These are phyloP conservation scores for Aethes cnicana DNA, from an alignment of 2,888 invertebrate species.

Conservation along the genomic window DNA sequence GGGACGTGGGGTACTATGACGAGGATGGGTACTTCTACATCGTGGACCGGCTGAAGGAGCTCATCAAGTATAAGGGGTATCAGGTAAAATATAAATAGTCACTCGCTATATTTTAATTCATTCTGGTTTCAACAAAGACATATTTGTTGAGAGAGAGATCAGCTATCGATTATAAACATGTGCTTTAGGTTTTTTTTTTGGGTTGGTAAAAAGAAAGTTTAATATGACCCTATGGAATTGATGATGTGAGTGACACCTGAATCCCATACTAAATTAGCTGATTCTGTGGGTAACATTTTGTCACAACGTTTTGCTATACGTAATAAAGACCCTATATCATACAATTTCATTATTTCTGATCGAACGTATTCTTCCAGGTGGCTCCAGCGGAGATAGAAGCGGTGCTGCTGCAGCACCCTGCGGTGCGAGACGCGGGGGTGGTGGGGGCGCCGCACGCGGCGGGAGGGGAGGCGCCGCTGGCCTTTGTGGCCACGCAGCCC, in stretches of 20 bases:
- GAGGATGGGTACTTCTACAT: constrained; percentile 40
- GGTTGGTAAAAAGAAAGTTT: no score
- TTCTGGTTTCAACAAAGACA: not conserved
- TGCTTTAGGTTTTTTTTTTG: no score
- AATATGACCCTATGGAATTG: no score
- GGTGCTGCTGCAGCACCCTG: constrained; percentile 86
- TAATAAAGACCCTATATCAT: no score
- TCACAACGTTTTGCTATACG: no score
- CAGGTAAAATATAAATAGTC: constrained; percentile 25
- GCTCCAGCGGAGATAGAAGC: constrained; percentile 94
- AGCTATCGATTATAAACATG: no score
- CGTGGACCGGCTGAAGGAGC: constrained; percentile 41
- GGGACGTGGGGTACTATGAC: constrained; percentile 43
- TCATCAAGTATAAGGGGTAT: constrained; percentile 41
- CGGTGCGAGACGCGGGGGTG: constrained; percentile 89
- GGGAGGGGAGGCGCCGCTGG: constrained; percentile 88
- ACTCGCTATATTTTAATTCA: not conserved
- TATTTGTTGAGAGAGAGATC: no score
- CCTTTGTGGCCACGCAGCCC: constrained; percentile 86
- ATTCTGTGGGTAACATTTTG: no score
- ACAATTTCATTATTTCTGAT: no score
- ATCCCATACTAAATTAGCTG: no score
- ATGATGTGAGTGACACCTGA: no score
- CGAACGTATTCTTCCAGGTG: constrained; percentile 64
- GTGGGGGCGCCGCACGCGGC: constrained; percentile 86